phyloP scores from a whole-genome alignment of 2,113 vertebrate genomes.

The Thomomys bottae region DNA sequence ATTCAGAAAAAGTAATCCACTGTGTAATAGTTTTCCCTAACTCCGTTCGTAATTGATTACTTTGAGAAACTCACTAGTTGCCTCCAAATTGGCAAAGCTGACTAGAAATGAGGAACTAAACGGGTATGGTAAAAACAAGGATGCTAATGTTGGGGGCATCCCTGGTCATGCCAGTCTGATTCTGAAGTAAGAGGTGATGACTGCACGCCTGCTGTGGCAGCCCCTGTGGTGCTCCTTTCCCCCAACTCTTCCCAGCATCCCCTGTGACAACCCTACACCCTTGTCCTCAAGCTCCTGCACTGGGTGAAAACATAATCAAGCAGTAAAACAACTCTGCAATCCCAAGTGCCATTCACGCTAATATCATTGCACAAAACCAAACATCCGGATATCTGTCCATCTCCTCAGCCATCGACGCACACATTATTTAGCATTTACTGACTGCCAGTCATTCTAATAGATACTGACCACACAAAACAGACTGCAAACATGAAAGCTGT shows the following conservation, averaged over 20 bases:
- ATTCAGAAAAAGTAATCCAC: neutral
- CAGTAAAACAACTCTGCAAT: neutral
- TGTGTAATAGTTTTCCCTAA: conserved; percentile 9
- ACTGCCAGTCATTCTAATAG: neutral
- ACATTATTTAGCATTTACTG: neutral
- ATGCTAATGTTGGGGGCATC: neutral
- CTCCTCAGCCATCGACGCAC: neutral
- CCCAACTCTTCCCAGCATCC: neutral
- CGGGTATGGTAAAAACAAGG: too few relatives aligned
- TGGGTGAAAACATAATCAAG: neutral
- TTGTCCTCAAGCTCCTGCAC: neutral
- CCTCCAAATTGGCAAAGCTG: neutral
- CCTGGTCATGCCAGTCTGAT: neutral
- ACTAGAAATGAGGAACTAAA: neutral
- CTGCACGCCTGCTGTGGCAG: neutral
- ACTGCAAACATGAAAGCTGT: neutral
- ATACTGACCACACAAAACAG: neutral
- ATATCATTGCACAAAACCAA: neutral
- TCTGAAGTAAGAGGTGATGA: neutral
- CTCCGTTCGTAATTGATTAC: neutral
- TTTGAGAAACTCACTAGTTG: neutral
- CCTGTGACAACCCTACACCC: neutral
- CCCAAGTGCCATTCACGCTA: neutral
- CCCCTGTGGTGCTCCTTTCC: too few relatives aligned
- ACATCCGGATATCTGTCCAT: neutral